phyloP scores from a whole-genome alignment of 2,888 invertebrate genomes.

The Schizotus pectinicornis region DNA sequence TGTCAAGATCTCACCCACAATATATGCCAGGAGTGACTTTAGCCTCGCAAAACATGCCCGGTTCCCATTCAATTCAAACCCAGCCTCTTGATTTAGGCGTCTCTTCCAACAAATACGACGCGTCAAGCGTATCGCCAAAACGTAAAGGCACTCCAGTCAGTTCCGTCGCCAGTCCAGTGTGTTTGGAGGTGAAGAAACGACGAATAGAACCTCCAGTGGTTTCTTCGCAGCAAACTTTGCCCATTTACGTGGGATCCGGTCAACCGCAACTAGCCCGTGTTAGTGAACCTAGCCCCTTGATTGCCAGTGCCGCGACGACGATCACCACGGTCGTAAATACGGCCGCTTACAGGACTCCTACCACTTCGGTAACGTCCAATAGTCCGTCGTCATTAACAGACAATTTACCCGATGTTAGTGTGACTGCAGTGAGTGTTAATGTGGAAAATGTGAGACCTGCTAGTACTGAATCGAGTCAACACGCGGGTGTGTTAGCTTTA shows the following conservation, averaged over 20 bases:
- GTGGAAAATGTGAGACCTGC: slow-evolving; percentile 64
- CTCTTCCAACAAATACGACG: slow-evolving; percentile 59
- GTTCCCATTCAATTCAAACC: slow-evolving; percentile 69
- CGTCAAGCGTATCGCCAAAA: slow-evolving; percentile 63
- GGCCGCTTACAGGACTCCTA: slow-evolving; percentile 59
- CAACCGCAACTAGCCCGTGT: slow-evolving; percentile 63
- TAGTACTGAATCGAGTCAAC: slow-evolving; percentile 60
- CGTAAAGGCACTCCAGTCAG: slow-evolving; percentile 66
- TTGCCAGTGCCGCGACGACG: slow-evolving; percentile 72
- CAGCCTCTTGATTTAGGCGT: slow-evolving; percentile 81
- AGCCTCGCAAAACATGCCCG: slow-evolving; percentile 46
- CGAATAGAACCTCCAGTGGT: slow-evolving; percentile 61
- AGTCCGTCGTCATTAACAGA: slow-evolving; percentile 48
- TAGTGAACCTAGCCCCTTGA: slow-evolving; percentile 71
- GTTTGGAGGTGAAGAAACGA: slow-evolving; percentile 69
- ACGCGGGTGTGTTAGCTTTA: slow-evolving; percentile 56
- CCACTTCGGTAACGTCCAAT: slow-evolving; percentile 35
- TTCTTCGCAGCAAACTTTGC: slow-evolving; percentile 40
- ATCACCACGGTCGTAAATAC: slow-evolving; percentile 74
- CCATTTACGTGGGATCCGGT: slow-evolving; percentile 52
- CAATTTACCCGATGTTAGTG: slow-evolving; percentile 54
- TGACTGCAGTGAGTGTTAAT: slow-evolving; percentile 54
- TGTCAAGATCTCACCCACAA: slow-evolving; percentile 56
- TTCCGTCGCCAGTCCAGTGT: slow-evolving; percentile 59
- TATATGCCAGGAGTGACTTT: slow-evolving; percentile 58